These are phyloP conservation scores for Adelosebastes latens DNA, from an alignment of 2,797 vertebrate genomes.

Conservation along the genomic window DNA sequence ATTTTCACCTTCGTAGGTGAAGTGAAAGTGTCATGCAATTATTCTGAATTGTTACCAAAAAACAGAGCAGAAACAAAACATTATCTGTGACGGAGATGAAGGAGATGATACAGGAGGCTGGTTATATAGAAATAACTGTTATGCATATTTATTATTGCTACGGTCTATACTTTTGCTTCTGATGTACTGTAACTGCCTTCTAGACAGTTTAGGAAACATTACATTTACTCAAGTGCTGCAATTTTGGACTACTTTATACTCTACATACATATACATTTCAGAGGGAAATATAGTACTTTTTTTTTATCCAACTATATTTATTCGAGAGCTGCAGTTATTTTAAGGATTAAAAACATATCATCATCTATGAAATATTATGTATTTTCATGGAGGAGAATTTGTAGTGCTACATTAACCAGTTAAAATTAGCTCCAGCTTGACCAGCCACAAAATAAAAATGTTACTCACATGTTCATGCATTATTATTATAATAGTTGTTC, in stretches of 20 bases:
- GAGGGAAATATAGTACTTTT: neutral
- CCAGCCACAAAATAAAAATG: neutral
- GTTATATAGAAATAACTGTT: neutral
- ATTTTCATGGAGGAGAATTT: neutral
- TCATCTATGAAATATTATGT: neutral
- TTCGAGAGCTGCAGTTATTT: neutral
- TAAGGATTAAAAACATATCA: neutral
- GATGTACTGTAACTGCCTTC: neutral
- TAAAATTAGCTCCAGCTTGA: neutral
- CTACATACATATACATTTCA: neutral
- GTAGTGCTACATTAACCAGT: neutral
- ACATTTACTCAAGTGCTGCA: neutral
- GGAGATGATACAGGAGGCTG: neutral
- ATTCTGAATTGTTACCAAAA: constrained; percentile 19
- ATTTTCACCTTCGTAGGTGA: constrained; percentile 48
- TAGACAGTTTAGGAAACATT: neutral
- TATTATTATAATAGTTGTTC: too few relatives aligned
- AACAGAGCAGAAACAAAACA: constrained; percentile 17
- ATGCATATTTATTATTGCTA: neutral
- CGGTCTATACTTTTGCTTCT: neutral
- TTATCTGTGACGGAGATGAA: neutral
- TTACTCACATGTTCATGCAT: neutral
- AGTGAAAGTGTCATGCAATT: constrained; percentile 31
- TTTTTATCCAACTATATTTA: neutral
- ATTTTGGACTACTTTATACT: neutral